These are phyloP conservation scores for Microtus oregoni DNA, from an alignment of 2,113 vertebrate species.

Conservation along the genomic window DNA sequence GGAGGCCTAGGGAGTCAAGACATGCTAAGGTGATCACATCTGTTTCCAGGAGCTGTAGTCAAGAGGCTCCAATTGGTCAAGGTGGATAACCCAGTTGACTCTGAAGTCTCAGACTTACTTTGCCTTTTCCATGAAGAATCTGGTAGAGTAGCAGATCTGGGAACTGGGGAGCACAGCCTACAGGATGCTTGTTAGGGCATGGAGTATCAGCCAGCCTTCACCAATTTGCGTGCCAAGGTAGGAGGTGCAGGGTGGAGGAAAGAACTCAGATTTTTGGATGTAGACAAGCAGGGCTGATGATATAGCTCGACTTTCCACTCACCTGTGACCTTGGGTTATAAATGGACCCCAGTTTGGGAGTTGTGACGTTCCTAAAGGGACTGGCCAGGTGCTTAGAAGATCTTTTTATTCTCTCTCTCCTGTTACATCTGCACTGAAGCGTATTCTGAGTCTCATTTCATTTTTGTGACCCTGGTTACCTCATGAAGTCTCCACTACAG, in stretches of 20 bases:
- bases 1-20: neutral
- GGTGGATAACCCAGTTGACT: neutral
- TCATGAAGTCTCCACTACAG: neutral
- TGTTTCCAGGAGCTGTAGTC: neutral
- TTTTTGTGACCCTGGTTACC: neutral
- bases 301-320: neutral
- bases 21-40: neutral
- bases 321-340: neutral
- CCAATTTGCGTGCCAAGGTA: neutral
- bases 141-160: neutral
- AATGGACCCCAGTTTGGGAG: neutral
- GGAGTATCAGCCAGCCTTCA: neutral
- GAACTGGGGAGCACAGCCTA: neutral
- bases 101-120: neutral
- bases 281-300: neutral
- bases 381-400: neutral
- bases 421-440: neutral
- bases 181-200: neutral
- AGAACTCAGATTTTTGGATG: neutral
- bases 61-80: neutral
- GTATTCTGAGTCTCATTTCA: neutral
- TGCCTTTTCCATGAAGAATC: conserved; percentile 15
- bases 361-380: neutral
- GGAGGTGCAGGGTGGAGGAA: neutral
- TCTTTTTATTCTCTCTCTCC: neutral